Base-by-base conservation (phyloP, 1,140 invertebrate genomes). In the Apocrypta bakeri region DNA sequence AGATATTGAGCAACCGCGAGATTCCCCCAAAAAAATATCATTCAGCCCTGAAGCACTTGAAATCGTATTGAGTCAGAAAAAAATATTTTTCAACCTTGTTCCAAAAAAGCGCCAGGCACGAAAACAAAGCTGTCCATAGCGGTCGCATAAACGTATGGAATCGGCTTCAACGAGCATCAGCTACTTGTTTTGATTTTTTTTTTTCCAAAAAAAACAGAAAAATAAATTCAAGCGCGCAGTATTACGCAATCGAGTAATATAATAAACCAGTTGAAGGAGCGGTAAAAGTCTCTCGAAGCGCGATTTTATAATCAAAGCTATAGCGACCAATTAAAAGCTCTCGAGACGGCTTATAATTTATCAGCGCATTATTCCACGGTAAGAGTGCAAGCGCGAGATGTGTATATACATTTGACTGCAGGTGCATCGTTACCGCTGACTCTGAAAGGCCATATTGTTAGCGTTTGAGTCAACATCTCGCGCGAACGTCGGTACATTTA, bases 361-460 rank as follows among this genome's bases (percentile, higher is more conserved):
- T 24, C 27, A 29, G 68, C 48, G 74, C 61, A 12, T 11, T 31
- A 76, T 63, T 21, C 14, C 12, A 24, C 27, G 64, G 21, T 9
- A 24, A 63, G 33, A 63, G 29, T 24, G 33, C 21, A 37, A 40
- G 24, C n/a, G 72, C 1, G 25, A 48, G 2, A 74, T 37, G 6
- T 27, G 27, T 63, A 76, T 37, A 14, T 27, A 42, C 25, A 68
- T 69, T 69, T 42, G 11, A 79, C 4, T 48, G 64, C 76, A 69
- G 61, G 64, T 69, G 64, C 40, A 79, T 79, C 40, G 42, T 79
- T 79, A 71, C 27, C 42, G 2, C 4, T 9, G n/a, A 21, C 33
- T 79, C 29, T 79, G 40, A 79, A 79, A 79, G 64, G 76, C 64
- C 56, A 69, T 69, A 79, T 48, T 33, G 27, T 79, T 56, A 56